A percentile compares a stretch with the other conserved stretches of the same genome.
phyloP scores from a whole-genome alignment of 2,888 invertebrate species.

The Cloeon dipterum region DNA sequence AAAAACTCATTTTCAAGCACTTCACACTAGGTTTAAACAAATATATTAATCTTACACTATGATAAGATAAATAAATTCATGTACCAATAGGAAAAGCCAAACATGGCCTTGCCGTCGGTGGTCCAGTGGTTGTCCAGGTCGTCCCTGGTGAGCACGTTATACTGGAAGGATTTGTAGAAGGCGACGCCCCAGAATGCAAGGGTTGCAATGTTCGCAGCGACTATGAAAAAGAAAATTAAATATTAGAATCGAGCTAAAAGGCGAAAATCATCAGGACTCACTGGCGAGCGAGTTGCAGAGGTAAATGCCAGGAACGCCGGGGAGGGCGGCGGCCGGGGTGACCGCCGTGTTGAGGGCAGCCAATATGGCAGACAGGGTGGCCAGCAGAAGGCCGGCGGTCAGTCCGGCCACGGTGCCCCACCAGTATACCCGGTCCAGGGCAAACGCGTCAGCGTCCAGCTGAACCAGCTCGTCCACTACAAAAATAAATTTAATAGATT shows the following conservation, averaged over 20 bases:
- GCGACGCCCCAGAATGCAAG: conserved; percentile 65
- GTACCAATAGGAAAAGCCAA: conserved; percentile 76
- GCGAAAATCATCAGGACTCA: conserved; percentile 20
- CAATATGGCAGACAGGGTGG: conserved; percentile 35
- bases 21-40: neutral
- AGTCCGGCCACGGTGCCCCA: conserved; percentile 45
- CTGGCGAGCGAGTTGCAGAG: conserved; percentile 56
- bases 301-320: conserved; percentile 44
- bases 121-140: conserved; percentile 63
- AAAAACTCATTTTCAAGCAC: neutral
- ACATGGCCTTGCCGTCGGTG: conserved; percentile 53
- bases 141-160: conserved; percentile 59
- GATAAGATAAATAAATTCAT: too few species aligned
- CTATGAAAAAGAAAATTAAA: conserved; percentile 32
- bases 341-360: conserved; percentile 62
- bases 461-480: conserved; percentile 37
- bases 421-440: conserved; percentile 43
- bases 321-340: conserved; percentile 39
- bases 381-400: conserved; percentile 41
- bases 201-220: conserved; percentile 47
- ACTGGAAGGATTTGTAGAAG: conserved; percentile 54
- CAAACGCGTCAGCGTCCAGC: conserved; percentile 36
- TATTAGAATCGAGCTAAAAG: neutral
- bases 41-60: neutral
- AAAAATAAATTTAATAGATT: too few species aligned